Base-by-base conservation (phyloP, 2,797 vertebrate genomes). In the Myotis pilosus region DNA sequence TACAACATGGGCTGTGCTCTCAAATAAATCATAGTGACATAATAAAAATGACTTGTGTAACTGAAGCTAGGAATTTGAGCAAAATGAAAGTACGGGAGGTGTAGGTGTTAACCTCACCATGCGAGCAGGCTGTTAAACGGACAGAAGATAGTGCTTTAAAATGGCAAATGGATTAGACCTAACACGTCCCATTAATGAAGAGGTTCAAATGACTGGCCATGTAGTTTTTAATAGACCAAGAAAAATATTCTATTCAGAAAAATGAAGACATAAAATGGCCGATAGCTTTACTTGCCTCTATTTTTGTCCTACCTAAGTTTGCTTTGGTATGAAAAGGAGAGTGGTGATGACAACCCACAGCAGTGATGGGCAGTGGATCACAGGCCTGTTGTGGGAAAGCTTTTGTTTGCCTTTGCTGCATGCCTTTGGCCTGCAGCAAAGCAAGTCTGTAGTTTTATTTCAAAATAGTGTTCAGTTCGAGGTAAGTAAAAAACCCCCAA, bases 381-480 rank as follows among this genome's bases (percentile, higher is more conserved):
- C 0, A 8, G 7, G 22, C 25, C 60, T 51, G 82, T n/a, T 53
- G 20, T 22, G 19, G 64, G 30, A 33, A 76, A 69, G 30, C 66
- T 92, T 91, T 62, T 57, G 51, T 86, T 47, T 79, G 72, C 10
- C 23, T 87, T 62, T n/a, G 23, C 20, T 64, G 15, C 30, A 0
- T 51, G 36, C 36, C 36, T 36, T 36, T 36, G 68, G 36, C 83
- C 82, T 41, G 12, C 16, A 64, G 41, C 66, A 83, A 84, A 90
- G 51, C 25, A 30, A 78, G 44, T 41, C 62, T 87, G 76, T 88
- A 76, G 84, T 91, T 96, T 93, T 72, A 68, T 93, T 68, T 83
- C 53, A 79, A 93, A 96, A 94, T 55, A 91, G 53, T 15, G 23
- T 60, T 94, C 60, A 62, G 71, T 49, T 94, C 17, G 71, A 95